A percentile compares a stretch with the other conserved stretches of the same genome.
These are phyloP conservation scores for Netelia virgata DNA, from an alignment of 2,888 invertebrate species.

Conservation along the genomic window DNA sequence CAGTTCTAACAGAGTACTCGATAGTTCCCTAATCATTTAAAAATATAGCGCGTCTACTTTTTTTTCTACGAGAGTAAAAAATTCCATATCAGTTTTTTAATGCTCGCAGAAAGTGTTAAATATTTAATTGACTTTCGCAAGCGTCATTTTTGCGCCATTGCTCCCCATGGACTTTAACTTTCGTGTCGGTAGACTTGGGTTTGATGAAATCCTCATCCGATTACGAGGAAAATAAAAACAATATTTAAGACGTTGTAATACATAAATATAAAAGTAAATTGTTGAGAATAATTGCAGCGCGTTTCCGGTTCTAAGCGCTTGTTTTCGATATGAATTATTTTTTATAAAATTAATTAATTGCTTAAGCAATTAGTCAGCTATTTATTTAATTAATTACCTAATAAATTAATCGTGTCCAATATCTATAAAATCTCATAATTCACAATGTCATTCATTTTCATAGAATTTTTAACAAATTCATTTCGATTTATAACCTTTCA, in stretches of 20 bases:
- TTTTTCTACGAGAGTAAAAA: background rate
- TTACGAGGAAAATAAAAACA: constrained; percentile 17
- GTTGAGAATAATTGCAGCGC: constrained; percentile 57
- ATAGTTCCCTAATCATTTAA: constrained; percentile 69
- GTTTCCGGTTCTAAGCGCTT: constrained; percentile 55
- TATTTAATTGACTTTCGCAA: background rate
- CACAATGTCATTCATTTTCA: no score
- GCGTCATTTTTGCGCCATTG: background rate
- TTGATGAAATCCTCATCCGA: constrained; percentile 64
- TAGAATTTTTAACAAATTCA: no score
- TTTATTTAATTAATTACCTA: no score
- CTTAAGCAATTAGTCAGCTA: background rate
- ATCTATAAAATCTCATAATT: no score
- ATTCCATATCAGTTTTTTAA: background rate
- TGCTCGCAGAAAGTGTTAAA: background rate
- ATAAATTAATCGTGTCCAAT: no score
- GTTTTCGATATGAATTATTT: constrained; percentile 1
- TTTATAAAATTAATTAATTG: background rate
- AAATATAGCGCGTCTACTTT: constrained; percentile 6
- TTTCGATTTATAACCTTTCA: no score
- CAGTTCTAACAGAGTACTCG: constrained; percentile 72
- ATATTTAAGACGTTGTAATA: constrained; percentile 46
- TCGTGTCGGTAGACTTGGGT: constrained; percentile 40
- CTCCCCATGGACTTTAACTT: background rate
- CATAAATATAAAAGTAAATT: constrained; percentile 44